These are phyloP conservation scores for Poeciliopsis turrubarensis DNA, from an alignment of 2,113 vertebrate genomes.

Conservation along the genomic window DNA sequence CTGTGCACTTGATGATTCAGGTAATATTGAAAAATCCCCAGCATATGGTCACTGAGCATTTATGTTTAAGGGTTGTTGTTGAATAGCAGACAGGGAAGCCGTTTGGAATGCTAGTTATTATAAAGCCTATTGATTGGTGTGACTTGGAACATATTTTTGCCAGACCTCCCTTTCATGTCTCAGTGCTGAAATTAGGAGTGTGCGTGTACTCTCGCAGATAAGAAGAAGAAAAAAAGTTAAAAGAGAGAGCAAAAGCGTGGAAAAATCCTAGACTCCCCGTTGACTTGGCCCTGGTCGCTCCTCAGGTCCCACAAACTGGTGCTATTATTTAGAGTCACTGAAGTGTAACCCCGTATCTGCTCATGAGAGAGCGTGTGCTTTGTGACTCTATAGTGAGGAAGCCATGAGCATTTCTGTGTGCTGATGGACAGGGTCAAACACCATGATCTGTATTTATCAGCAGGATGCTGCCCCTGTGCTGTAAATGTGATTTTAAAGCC, in stretches of 20 bases:
- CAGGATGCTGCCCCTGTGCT: constrained; percentile 71
- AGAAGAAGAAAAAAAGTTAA: constrained; percentile 24
- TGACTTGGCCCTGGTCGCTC: constrained; percentile 40
- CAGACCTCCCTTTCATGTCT: constrained; percentile 1
- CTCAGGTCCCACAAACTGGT: constrained; percentile 3
- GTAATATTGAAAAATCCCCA: constrained; percentile 41
- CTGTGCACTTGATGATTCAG: constrained; percentile 43
- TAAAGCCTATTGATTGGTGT: constrained; percentile 39
- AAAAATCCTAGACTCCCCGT: constrained; percentile 38
- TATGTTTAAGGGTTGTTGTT: constrained; percentile 67
- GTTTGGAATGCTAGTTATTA: constrained; percentile 42
- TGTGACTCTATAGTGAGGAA: constrained; percentile 47
- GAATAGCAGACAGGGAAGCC: constrained; percentile 43
- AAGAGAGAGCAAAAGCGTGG: constrained; percentile 7
- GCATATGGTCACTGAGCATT: constrained; percentile 69
- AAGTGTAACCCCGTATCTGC: constrained; percentile 56
- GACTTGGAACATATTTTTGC: constrained; percentile 33
- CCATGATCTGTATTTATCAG: constrained; percentile 79
- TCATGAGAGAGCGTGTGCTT: constrained; percentile 55
- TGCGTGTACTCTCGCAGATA: constrained; percentile 21
- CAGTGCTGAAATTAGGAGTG: constrained; percentile 15
- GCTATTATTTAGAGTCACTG: constrained; percentile 44
- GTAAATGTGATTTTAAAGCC: constrained; percentile 79
- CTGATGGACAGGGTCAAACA: constrained; percentile 79
- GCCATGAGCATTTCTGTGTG: constrained; percentile 48